Conservation (phyloP, 2,888 invertebrate genomes). For the Clitarchus hookeri region DNA sequence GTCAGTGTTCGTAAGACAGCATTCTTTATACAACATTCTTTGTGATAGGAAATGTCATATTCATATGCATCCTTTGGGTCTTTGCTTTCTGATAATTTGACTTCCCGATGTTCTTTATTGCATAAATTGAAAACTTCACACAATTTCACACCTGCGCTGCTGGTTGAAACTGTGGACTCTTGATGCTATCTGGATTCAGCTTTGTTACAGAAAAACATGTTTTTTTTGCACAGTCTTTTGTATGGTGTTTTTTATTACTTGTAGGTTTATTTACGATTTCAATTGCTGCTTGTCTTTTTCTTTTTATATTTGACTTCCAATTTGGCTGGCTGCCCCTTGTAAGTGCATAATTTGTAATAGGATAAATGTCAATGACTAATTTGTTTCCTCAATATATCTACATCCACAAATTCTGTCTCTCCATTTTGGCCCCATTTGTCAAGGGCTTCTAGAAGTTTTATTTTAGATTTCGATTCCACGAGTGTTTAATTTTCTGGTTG, state of each 20-base stretch:
- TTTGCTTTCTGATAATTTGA: not conserved
- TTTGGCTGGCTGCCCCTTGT: not conserved
- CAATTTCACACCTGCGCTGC: not conserved
- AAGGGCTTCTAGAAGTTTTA: conserved; percentile 11
- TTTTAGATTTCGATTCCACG: not conserved
- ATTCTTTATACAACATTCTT: conserved; percentile 6
- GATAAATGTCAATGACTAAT: conserved; percentile 5
- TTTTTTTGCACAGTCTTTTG: not conserved
- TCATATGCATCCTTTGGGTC: conserved; percentile 16
- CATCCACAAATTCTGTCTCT: not conserved
- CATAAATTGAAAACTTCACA: not conserved
- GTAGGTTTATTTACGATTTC: not conserved
- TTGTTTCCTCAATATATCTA: not conserved
- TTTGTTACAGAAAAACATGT: conserved; percentile 16
- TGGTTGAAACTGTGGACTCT: not conserved
- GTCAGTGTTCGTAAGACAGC: not conserved
- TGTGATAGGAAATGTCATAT: conserved; percentile 24
- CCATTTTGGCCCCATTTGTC: not conserved
- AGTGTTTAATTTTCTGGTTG: not conserved
- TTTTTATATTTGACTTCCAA: conserved; percentile 18
- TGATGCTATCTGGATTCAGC: not conserved
- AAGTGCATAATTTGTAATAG: conserved; percentile 1
- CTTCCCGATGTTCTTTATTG: not conserved
- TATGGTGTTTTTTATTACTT: not conserved
- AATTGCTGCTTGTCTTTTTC: not conserved